Evolutionary conservation across 2,113 vertebrate genomes (phyloP).

Genomic region (Aegithalos caudatus): DNA sequence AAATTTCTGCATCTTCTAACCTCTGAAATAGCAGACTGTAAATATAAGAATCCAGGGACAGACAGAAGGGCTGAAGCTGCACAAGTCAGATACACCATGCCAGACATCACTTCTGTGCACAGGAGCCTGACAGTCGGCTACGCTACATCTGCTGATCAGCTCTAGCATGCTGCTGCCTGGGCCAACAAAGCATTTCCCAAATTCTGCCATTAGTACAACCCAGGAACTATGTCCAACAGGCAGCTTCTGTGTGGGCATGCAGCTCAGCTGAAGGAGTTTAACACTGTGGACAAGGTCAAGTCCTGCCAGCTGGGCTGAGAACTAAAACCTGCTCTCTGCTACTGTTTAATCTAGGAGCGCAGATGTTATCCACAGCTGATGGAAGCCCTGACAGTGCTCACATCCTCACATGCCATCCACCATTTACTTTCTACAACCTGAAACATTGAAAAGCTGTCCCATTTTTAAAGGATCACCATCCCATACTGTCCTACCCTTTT

Average conservation of each 20-base stretch:
- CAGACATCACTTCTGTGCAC: not conserved
- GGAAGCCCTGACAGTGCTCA: not conserved
- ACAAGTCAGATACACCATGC: not conserved
- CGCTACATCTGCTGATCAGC: not conserved
- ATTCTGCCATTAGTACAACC: not conserved
- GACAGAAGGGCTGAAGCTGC: not conserved
- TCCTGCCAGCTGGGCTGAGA: conserved; percentile 32
- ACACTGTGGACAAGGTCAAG: not conserved
- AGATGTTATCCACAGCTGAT: not conserved
- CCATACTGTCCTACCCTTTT: not conserved
- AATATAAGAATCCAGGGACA: not conserved
- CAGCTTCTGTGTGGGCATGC: not conserved
- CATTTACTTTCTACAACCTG: not conserved
- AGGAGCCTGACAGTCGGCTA: not conserved
- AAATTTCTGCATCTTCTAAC: not conserved
- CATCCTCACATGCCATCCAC: not conserved
- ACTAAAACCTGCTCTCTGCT: not conserved
- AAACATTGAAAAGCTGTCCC: not conserved
- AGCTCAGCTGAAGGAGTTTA: not conserved
- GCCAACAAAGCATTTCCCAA: not conserved
- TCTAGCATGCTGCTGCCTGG: not conserved
- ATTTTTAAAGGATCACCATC: not conserved
- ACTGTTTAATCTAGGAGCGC: not conserved
- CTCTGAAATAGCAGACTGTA: not conserved
- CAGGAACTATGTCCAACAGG: not conserved